Evolutionary conservation across 2,888 invertebrate genomes (phyloP), one percentile per base, ranked within the genome.

Genomic region (Epinotia brunnichana): DNA sequence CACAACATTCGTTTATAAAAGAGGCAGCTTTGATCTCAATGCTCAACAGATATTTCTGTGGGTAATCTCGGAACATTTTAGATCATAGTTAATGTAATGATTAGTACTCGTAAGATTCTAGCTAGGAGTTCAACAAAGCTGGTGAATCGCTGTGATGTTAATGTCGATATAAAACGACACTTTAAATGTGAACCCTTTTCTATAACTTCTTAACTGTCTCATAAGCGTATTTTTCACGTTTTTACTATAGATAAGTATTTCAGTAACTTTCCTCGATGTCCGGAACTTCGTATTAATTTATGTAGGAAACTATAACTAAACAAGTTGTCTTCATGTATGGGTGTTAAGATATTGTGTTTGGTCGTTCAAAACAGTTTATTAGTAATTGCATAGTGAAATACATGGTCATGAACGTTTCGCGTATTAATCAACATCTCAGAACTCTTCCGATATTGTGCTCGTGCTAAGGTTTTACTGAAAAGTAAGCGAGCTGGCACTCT

Each of bases 111-210:
- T 61, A 72, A 35, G 21, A 56, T 53, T 69, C 41, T 64, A 57
- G 70, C 73, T 75, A 70, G 74, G 71, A 75, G 79, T 81, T 81
- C 81, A 81, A 82, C 82, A 82, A 81, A 82, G 82, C 82, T 83
- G 83, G 81, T 74, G 69, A 77, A 70, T 78, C 76, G 83, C 82
- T 83, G 82, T 82, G 81, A 82, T 82, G 77, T 77, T 77, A 76
- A 62, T 69, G 62, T 69, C 62, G n/a, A 35, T 57, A 56, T 62
- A 51, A 48, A 62, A 62, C 48, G 41, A 51, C 61, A 17, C 51
- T 69, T 69, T 29, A 51, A 73, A 53, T 63, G 48, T 59, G 57
- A 69, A 59, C 59, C 73, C 57, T 73, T 73, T 73, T 69, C 73
- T 73, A 73, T 53, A 17, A 61, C 63, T 63, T 63, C 44, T n/a